Conservation (phyloP, 2,797 vertebrate genomes). For the Sardinella longiceps region DNA sequence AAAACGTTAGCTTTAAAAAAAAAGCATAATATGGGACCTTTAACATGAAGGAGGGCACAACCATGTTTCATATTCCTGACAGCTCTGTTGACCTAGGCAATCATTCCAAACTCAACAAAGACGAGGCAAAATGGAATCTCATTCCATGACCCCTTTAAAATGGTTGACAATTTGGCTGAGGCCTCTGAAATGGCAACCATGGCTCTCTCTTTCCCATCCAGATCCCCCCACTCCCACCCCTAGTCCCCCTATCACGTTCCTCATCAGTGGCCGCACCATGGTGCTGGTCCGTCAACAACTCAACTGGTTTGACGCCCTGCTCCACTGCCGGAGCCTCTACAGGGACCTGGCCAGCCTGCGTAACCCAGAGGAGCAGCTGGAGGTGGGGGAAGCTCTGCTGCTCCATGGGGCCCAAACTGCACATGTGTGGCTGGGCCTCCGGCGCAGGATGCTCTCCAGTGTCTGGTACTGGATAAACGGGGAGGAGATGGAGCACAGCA, state of each 20-base stretch:
- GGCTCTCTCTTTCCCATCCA: constrained; percentile 15
- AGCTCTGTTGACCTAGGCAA: too few species aligned
- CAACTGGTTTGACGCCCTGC: not conserved
- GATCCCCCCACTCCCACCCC: constrained; percentile 49
- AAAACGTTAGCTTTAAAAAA: too few species aligned
- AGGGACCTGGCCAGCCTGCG: not conserved
- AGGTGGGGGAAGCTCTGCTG: not conserved
- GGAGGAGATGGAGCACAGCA: not conserved
- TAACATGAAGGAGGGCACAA: too few species aligned
- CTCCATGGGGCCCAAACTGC: not conserved
- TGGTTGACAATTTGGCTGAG: too few species aligned
- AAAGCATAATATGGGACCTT: too few species aligned
- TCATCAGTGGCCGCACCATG: constrained; percentile 27
- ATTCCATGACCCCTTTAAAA: too few species aligned
- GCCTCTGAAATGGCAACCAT: constrained; percentile 46
- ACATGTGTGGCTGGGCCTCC: constrained; percentile 8
- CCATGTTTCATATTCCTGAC: too few species aligned
- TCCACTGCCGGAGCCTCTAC: constrained; percentile 14
- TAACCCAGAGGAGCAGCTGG: not conserved
- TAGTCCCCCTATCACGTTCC: constrained; percentile 46
- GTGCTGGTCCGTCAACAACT: not conserved
- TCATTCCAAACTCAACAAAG: too few species aligned
- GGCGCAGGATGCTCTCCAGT: constrained; percentile 2
- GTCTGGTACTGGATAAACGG: not conserved
- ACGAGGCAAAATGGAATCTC: too few species aligned